Base-by-base conservation (phyloP, 2,797 vertebrate genomes). In the Ambastaia sidthimunki region DNA sequence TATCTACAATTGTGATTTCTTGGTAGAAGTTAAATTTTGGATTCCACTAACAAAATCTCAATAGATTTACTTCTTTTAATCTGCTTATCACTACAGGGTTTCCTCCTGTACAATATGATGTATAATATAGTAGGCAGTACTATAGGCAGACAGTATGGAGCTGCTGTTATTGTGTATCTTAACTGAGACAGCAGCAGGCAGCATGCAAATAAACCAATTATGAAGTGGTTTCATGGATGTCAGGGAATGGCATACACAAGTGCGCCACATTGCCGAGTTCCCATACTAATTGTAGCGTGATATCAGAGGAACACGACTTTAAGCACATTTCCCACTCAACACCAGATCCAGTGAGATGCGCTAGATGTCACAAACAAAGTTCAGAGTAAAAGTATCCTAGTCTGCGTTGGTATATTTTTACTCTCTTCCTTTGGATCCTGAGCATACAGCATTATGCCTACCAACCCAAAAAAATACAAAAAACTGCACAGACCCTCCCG, bases 321-420 rank as follows among this genome's bases (percentile, higher is more conserved):
- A 55, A 55, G 52, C n/a, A 19, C n/a, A 21, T 55, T 59, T 23
- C 23, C 11, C 21, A 59, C 55, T 59, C 21, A 12, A 19, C 21
- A 23, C 10, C 2, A 44, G 41, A 57, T 57, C 54, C 19, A 21
- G 9, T 28, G 9, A 37, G 34, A 37, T 37, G 34, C n/a, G n/a
- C n/a, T n/a, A 44, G 41, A 44, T 44, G 41, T 44, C 41, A 37
- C 60, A 54, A 54, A 37, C 60, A 75, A 75, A n/a, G 11, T 21
- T 75, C 62, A 23, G 11, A 59, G 19, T 66, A 31, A 76, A 55
- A 66, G 52, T 54, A 54, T 66, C 10, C 28, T 28, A 44, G 41
- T 11, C 10, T 44, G 10, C 10, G 0, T 44, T 44, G 9, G 28
- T 66, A 75, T 15, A 55, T 66, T 13, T 23, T 66, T 76, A 54